Base-by-base conservation (phyloP, 2,888 invertebrate genomes). In the Mesodorylaimus sp. region DNA sequence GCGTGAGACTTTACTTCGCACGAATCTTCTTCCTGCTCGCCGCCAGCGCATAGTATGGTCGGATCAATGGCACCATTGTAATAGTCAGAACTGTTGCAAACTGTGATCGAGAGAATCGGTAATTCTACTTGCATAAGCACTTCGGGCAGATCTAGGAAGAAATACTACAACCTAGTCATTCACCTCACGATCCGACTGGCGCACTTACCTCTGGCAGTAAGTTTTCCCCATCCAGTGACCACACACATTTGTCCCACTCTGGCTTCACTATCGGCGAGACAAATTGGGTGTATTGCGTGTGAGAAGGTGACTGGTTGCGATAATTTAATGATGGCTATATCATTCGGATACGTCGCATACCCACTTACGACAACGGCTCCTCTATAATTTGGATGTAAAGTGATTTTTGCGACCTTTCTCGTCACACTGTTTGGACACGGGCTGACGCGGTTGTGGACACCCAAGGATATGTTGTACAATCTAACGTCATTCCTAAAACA, bases 11-110 rank as follows among this genome's bases (percentile, higher is more conserved):
- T 32, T 32, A 10, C 28, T 24, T 58, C 60, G 53, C 57, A 59
- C 50, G 63, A 63, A 23, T 63, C 56, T 50, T 63, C 63, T 23
- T 59, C 49, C 16, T 55, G 52, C 13, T 61, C 63, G 28, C 54
- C 52, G 39, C 63, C 63, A n/a, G 63, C 63, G 52, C 63, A 63
- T 36, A 63, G 48, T 61, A 61, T 64, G 28, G 62, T 57, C 24
- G 55, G 24, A 48, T 61, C 57, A n/a, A 63, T 50, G 1, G 56
- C 52, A 32, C 61, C 60, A 28, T 23, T 16, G 47, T 58, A 58
- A 46, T 59, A 55, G 16, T 7, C 3, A 13, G 25, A 10, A 48
- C 25, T 21, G 48, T 44, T 44, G 45, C 45, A 44, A 13, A 44
- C 13, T 7, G 7, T 5, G 10, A 19, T 13, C 7, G 45, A 26